These are phyloP conservation scores for Pteria penguin DNA, from an alignment of 2,888 invertebrate species.

Conservation along the genomic window DNA sequence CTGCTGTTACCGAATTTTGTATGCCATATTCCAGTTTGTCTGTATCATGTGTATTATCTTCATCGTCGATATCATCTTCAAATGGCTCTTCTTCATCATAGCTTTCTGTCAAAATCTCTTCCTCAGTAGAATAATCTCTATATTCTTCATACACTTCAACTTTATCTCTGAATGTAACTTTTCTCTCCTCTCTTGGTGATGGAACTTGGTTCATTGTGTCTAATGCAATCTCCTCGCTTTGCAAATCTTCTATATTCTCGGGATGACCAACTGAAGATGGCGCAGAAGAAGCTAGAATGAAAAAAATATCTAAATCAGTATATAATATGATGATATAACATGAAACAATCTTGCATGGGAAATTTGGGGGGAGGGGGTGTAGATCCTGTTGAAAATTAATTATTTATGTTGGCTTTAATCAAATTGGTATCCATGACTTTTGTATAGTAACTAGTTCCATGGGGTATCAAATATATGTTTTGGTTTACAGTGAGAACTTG, in stretches of 20 bases:
- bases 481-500: no score
- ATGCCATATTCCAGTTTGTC: constrained; percentile 18
- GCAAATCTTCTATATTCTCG: constrained; percentile 48
- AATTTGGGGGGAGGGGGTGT: background rate
- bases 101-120: constrained; percentile 29
- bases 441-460: no score
- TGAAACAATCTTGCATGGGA: background rate
- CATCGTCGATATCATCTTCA: background rate
- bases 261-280: constrained; percentile 38
- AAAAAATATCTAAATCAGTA: no score
- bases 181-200: constrained; percentile 51
- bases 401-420: no score
- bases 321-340: background rate
- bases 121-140: constrained; percentile 16
- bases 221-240: no score
- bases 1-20: constrained; percentile 30
- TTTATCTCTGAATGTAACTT: constrained; percentile 54
- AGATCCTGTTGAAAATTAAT: no score
- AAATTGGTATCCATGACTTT: no score
- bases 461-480: no score
- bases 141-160: constrained; percentile 40
- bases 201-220: no score
- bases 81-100: constrained; percentile 22
- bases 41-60: background rate
- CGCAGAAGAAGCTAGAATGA: constrained; percentile 44